phyloP scores from a whole-genome alignment of 92 coral and sea anemone species.

The Virgularia gustaviana region DNA sequence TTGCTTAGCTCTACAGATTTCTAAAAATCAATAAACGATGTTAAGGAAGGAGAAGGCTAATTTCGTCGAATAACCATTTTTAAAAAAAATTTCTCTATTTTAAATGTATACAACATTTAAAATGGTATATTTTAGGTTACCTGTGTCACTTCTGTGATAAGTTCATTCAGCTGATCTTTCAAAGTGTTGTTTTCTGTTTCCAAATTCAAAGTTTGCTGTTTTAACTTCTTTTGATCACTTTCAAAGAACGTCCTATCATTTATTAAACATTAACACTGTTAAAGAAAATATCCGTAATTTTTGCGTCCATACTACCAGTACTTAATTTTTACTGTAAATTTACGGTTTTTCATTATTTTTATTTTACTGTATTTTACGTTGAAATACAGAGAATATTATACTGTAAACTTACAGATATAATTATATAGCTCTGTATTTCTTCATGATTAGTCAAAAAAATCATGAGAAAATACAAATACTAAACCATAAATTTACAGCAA shows the following conservation, averaged over 20 bases:
- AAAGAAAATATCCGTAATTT: neutral
- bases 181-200: constrained; percentile 83
- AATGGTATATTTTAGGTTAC: constrained; percentile 44
- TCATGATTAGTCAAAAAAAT: too few relatives aligned
- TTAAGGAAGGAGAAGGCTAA: neutral
- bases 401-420: too few relatives aligned
- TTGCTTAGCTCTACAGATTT: constrained; percentile 81
- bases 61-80: too few relatives aligned
- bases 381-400: too few relatives aligned
- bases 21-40: constrained; percentile 31
- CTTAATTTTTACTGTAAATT: too few relatives aligned
- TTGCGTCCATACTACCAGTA: neutral
- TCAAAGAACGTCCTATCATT: constrained; percentile 66
- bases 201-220: constrained; percentile 55
- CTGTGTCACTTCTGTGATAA: constrained; percentile 87
- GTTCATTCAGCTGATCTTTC: constrained; percentile 67
- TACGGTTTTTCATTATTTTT: too few relatives aligned
- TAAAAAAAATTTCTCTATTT: too few relatives aligned
- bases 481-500: too few relatives aligned
- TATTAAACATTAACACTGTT: neutral
- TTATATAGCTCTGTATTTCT: too few relatives aligned
- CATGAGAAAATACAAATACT: too few relatives aligned
- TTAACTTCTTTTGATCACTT: constrained; percentile 74
- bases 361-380: too few relatives aligned
- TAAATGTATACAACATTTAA: neutral